Base-by-base conservation (phyloP, 2,888 invertebrate genomes). In the Cheilosia impressa region DNA sequence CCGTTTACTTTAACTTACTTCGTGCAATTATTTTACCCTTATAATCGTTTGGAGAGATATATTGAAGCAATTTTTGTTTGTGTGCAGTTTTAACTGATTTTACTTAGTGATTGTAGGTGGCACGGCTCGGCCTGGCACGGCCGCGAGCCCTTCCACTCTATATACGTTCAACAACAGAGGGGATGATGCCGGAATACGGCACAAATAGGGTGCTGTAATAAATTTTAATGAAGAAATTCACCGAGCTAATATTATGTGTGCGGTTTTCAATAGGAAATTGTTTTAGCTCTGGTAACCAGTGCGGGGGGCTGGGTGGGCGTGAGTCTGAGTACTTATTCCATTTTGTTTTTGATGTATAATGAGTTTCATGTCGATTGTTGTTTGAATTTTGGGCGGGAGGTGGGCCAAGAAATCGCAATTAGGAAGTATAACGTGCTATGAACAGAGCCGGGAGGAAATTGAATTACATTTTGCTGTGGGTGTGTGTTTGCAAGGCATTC, bases 1-100 rank as follows among this genome's bases (percentile, higher is more conserved):
- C 79, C 84, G 75, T 84, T 84, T 84, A 84, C 71, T 84, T 84
- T 84, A 84, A 84, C 75, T 84, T 76, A 84, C 84, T 84, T 75
- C 55, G 58, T 75, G 79, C 84, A 84, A 84, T 84, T 84, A 84
- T 84, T 79, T 75, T 75, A 75, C 79, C 79, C 79, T 84, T 84
- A 84, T 79, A 84, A 84, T 84, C 84, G 84, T 75, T 75, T 47
- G 69, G 69, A 69, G 69, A 69, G 69, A 78, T 73, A 78, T 63
- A 83, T 63, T 68, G 73, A 62, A 62, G 80, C 45, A 24, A 4
- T 62, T 60, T 73, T 17, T 60, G 43, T 72, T 43, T 66, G 71
- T 58, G 63, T 71, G 65, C 69, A 68, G 55, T 73, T 68, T 78
- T 75, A 65, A 78, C 57, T 73, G 68, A 83, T 68, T 83, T 73